Base-by-base conservation (phyloP, 2,797 vertebrate genomes). In the Acipenser oxyrinchus region DNA sequence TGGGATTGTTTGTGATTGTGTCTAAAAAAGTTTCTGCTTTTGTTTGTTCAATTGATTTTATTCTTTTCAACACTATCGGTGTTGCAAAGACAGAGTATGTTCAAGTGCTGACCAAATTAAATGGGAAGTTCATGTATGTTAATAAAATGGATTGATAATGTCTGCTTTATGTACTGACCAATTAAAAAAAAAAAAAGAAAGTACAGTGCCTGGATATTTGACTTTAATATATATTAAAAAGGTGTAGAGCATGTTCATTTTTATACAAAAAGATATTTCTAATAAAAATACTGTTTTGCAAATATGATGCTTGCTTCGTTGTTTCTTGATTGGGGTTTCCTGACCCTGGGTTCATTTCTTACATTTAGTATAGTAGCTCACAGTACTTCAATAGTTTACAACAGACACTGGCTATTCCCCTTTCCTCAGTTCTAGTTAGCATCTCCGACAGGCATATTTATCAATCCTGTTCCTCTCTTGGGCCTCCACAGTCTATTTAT, bases 161-260 rank as follows among this genome's bases (percentile, higher is more conserved):
- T 93, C 91, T 92, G 92, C 91, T 82, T 86, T 86, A 92, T 91
- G 93, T 92, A 91, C 87, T 78, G 89, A 93, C 90, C 90, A 85
- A 91, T 88, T 87, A 82, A 85, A 78, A 78, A 84, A 76, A 83
- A 60, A 76, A 86, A 68, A 79, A 37, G 2, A 37, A 37, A 93
- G 89, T 91, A 93, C 93, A 96, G 94, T 95, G 94, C 94, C 94
- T 96, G 94, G 91, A 94, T 96, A 94, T 95, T 88, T 92, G 92
- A 92, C 88, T 85, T 86, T 37, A 37, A 86, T 87, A 82, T 84
- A 82, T 83, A 83, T 88, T 90, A 83, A 83, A 68, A 84, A 90
- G 85, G 89, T 95, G 91, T 94, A 91, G 88, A 91, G 93, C 94
- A 96, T 96, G 94, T 92, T 87, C 84, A 92, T 95, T 96, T 96